Evolutionary conservation across 2,888 invertebrate genomes (phyloP), one percentile per base, ranked within the genome.

Genomic region (Kuschelorhynchus macadamiae): DNA sequence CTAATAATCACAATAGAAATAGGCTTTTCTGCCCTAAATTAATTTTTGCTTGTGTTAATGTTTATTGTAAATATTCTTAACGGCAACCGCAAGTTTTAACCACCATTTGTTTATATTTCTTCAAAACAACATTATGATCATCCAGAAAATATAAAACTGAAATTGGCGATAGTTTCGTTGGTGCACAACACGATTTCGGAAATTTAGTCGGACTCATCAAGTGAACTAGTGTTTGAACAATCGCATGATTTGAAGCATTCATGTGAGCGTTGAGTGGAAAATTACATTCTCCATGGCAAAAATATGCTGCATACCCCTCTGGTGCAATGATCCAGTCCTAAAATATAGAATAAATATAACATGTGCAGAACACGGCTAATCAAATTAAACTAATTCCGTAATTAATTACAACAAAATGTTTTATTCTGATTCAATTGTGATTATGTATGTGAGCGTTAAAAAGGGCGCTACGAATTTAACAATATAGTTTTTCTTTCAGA

Each of bases 81-180:
- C 96, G 97, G 81, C 98, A 98, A 12, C 98, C 98, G 84, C 98
- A 98, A 75, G 96, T 94, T 84, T 96, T 96, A 20, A 98, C 98
- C 21, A 97, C 95, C 98, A 98, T 98, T 83, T 97, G 96, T 81
- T 93, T 93, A 85, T 96, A 98, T 84, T 95, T 95, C 80, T 96
- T 95, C 69, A 97, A 87, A 36, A 81, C 80, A 74, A 96, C 94
- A 42, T 96, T 95, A 57, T 93, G 91, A 78, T 95, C 94, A 77
- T 97, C 95, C 44, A 95, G 90, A 82, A 94, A 95, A 82, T 96
- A 97, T 21, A 97, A 86, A 30, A 97, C 95, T 0, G 95, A 95
- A 77, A 97, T 92, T 0, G 95, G 90, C 0, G 92, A 91, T 57
- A 97, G 85, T 82, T 94, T 92, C 47, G 95, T 95, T 0, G 97